Evolutionary conservation across 2,888 invertebrate species (phyloP).

Genomic region (Orthonevra nobilis): DNA sequence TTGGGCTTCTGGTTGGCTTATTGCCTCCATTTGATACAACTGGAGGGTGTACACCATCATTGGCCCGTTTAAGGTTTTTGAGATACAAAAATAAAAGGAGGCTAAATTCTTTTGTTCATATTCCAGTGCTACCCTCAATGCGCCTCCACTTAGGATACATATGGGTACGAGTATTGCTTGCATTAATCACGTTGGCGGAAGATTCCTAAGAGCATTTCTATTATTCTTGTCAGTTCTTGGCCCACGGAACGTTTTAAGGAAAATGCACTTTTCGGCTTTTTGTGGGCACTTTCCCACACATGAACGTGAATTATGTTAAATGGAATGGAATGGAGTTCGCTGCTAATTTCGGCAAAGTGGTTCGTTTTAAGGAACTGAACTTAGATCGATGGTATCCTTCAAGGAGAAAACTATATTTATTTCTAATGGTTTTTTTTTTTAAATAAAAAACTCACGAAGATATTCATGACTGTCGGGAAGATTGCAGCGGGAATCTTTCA

Average conservation of each 20-base stretch:
- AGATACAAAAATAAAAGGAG: conserved; percentile 8
- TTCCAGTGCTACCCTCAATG: conserved; percentile 26
- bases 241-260: conserved; percentile 11
- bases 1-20: conserved; percentile 16
- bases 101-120: conserved; percentile 43
- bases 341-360: conserved; percentile 63
- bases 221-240: conserved; percentile 15
- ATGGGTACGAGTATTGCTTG: conserved; percentile 66
- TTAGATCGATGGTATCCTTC: too few species aligned
- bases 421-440: too few species aligned
- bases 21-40: conserved; percentile 16
- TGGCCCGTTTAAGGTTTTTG: conserved; percentile 38
- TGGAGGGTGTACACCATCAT: conserved; percentile 41
- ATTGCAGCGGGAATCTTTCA: too few species aligned
- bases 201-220: conserved; percentile 62
- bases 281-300: conserved; percentile 30
- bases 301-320: conserved; percentile 30
- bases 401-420: too few species aligned
- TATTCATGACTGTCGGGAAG: too few species aligned
- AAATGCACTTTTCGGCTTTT: conserved; percentile 57
- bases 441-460: too few species aligned
- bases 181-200: conserved; percentile 70
- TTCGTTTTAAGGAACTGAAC: conserved; percentile 58
- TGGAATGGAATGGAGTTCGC: conserved; percentile 53
- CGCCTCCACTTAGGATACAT: conserved; percentile 19